These are phyloP conservation scores for Metaphire vulgaris DNA, from an alignment of 1,140 invertebrate species.

Conservation along the genomic window DNA sequence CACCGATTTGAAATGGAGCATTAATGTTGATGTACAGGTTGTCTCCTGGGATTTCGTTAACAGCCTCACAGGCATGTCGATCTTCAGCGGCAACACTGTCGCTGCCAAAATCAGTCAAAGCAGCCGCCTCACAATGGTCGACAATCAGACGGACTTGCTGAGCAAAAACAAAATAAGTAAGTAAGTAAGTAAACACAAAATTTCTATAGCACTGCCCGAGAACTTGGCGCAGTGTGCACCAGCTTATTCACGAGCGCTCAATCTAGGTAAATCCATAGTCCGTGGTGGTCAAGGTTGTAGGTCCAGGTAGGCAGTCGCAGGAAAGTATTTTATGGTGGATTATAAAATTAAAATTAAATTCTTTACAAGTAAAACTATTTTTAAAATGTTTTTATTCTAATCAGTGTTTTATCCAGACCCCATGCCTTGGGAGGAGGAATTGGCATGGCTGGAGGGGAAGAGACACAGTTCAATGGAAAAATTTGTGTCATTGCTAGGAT, in stretches of 20 bases:
- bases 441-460: no score
- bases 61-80: constrained; percentile 77
- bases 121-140: constrained; percentile 72
- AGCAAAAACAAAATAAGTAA: neutral
- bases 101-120: neutral
- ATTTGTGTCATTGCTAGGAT: no score
- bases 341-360: no score
- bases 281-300: neutral
- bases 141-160: constrained; percentile 63
- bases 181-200: neutral
- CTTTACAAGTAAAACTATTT: no score
- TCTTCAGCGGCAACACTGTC: constrained; percentile 61
- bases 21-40: constrained; percentile 89
- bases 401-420: no score
- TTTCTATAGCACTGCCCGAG: neutral
- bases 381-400: no score
- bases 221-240: neutral
- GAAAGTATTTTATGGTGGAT: neutral
- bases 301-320: neutral
- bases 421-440: no score
- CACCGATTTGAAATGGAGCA: constrained; percentile 85
- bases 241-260: neutral
- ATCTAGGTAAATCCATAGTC: neutral
- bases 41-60: constrained; percentile 80
- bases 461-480: no score